Evolutionary conservation across 1,140 invertebrate genomes (phyloP), one percentile per base, ranked within the genome.

Genomic region (Cydia fagiglandana): DNA sequence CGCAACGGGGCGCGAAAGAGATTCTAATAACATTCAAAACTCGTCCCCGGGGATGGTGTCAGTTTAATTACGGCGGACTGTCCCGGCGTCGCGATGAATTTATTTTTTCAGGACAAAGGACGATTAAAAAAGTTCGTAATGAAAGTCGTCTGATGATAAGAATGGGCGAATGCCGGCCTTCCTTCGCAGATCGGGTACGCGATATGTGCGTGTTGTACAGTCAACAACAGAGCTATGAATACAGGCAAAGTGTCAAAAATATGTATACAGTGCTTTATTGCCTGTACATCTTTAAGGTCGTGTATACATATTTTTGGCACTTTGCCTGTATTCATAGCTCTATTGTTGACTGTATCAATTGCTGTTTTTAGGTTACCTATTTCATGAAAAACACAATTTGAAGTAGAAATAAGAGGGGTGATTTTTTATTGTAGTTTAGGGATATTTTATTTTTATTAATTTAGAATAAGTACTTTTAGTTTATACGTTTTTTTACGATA

Each of bases 21-120:
- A 90, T 90, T 90, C 91, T 93, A 91, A 92, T 91, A 92, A 91
- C 89, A 92, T 91, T 91, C 90, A 92, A 92, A 92, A 91, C 87
- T 88, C 85, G 86, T 91, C 91, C 87, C 88, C 64, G 75, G 86
- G 84, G 89, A 76, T 84, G 86, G 88, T 89, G 89, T 91, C 89
- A 87, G 87, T 90, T 92, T 92, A 92, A 92, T 92, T 92, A 92
- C 90, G 83, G 78, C 81, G 61, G 85, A 86, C 86, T 86, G 84
- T 79, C 78, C 81, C 80, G 80, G 80, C 83, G 88, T 90, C 85
- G 86, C 87, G 85, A 87, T 84, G 86, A 85, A 91, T 89, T 92
- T 89, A 87, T 90, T 91, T 90, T 91, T 90, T 85, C 86, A 84
- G 81, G 84, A 91, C 88, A 92, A 91, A 91, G 89, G 89, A 86